A percentile compares a stretch with the other conserved stretches of the same genome.
These are phyloP conservation scores for Chesias legatella DNA, from an alignment of 2,888 invertebrate genomes.

Conservation along the genomic window DNA sequence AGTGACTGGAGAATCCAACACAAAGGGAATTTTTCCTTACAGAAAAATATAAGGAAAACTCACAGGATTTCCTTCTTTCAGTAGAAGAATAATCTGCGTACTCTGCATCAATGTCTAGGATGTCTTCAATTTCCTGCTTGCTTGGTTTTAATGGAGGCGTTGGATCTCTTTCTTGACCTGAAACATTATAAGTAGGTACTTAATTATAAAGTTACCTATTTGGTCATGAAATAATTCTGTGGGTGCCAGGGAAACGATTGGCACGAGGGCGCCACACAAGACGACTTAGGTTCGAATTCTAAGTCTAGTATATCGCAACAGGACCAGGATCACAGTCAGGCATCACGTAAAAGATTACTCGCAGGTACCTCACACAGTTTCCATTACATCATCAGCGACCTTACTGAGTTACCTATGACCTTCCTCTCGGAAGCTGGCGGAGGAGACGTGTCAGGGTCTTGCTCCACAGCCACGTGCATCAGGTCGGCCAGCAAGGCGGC, in stretches of 20 bases:
- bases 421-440: constrained; percentile 58
- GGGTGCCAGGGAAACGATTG: too few species aligned
- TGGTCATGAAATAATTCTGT: too few species aligned
- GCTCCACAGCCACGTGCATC: constrained; percentile 59
- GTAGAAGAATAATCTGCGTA: constrained; percentile 56
- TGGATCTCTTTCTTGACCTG: constrained; percentile 69
- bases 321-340: too few species aligned
- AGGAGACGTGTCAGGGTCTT: constrained; percentile 50
- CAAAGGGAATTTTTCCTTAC: too few species aligned
- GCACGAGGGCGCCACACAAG: too few species aligned
- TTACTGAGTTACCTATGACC: constrained; percentile 49
- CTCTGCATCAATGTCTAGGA: constrained; percentile 60
- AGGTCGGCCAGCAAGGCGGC: constrained; percentile 58
- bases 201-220: too few species aligned
- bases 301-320: too few species aligned
- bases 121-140: constrained; percentile 69
- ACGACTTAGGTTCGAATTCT: too few species aligned
- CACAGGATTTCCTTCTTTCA: constrained; percentile 67
- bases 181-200: constrained; percentile 7
- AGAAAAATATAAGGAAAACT: constrained; percentile 37
- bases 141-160: constrained; percentile 34
- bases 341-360: too few species aligned
- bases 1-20: too few species aligned
- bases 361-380: too few species aligned
- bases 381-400: too few species aligned